A percentile compares a stretch with the other conserved stretches of the same genome.
Evolutionary conservation across 2,888 invertebrate species (phyloP).

Genomic region (Drepanosiphum platanoidis): DNA sequence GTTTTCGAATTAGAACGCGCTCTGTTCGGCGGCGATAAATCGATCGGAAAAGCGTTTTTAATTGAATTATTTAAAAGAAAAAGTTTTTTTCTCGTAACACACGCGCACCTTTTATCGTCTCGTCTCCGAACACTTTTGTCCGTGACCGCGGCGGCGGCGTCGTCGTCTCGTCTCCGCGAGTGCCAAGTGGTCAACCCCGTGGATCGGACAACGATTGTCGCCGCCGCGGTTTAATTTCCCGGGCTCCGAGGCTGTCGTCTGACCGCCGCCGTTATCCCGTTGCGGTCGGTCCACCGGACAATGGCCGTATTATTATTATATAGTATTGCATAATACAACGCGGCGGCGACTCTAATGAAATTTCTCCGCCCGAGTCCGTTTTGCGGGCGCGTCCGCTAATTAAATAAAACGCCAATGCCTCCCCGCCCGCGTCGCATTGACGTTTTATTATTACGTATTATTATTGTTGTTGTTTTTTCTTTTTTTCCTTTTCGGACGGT

Average conservation of each 20-base stretch:
- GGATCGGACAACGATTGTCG: neutral
- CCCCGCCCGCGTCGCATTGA: too few relatives aligned
- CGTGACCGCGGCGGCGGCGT: too few relatives aligned
- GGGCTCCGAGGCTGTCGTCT: neutral
- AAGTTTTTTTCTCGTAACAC: too few relatives aligned
- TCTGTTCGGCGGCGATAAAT: too few relatives aligned
- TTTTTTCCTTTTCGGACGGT: too few relatives aligned
- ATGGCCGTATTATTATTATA: neutral
- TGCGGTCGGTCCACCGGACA: neutral
- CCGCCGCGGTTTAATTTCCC: slow-evolving; percentile 21
- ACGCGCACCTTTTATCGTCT: neutral
- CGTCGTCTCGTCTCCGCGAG: neutral
- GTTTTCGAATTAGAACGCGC: neutral
- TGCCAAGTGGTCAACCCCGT: slow-evolving; percentile 8
- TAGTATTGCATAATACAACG: neutral
- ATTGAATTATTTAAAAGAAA: too few relatives aligned
- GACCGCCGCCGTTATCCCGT: neutral
- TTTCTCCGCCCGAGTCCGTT: neutral
- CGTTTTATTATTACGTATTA: neutral
- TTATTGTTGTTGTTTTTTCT: too few relatives aligned
- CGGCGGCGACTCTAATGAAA: slow-evolving; percentile 6
- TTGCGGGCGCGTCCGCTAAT: neutral
- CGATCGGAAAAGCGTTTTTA: neutral
- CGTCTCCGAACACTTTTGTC: neutral
- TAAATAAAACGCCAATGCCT: neutral